phyloP scores from a whole-genome alignment of 2,797 vertebrate species.

The Myotis myotis region DNA sequence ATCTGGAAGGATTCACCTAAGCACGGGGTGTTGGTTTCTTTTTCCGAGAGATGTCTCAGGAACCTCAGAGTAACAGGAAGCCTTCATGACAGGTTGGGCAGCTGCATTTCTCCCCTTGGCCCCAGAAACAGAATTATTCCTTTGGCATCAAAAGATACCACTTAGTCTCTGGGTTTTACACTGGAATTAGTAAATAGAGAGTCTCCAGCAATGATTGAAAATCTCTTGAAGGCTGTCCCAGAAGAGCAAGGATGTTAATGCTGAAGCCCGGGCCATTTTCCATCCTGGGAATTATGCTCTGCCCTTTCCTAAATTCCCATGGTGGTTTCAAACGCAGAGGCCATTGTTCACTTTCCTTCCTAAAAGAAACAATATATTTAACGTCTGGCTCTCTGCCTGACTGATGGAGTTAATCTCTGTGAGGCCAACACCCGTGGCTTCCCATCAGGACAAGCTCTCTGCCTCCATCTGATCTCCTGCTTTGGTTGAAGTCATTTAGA shows the following conservation, averaged over 20 bases:
- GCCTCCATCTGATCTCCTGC: not conserved
- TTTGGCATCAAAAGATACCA: not conserved
- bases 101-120: not conserved
- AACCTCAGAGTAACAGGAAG: not conserved
- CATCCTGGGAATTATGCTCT: conserved; percentile 46
- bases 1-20: not conserved
- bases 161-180: not conserved
- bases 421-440: conserved; percentile 66
- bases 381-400: conserved; percentile 69
- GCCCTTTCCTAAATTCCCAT: conserved; percentile 61
- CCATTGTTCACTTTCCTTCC: conserved; percentile 71
- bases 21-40: not conserved
- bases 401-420: conserved; percentile 36
- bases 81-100: not conserved
- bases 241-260: conserved; percentile 16
- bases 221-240: not conserved
- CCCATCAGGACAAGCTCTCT: conserved; percentile 52
- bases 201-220: not conserved
- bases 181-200: conserved; percentile 16
- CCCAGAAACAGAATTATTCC: not conserved
- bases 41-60: not conserved
- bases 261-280: conserved; percentile 48
- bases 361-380: conserved; percentile 73
- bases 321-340: conserved; percentile 70
- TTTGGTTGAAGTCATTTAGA: not conserved